phyloP scores from a whole-genome alignment of 2,888 invertebrate species.

The Galeopsomyia nigrocyanea region DNA sequence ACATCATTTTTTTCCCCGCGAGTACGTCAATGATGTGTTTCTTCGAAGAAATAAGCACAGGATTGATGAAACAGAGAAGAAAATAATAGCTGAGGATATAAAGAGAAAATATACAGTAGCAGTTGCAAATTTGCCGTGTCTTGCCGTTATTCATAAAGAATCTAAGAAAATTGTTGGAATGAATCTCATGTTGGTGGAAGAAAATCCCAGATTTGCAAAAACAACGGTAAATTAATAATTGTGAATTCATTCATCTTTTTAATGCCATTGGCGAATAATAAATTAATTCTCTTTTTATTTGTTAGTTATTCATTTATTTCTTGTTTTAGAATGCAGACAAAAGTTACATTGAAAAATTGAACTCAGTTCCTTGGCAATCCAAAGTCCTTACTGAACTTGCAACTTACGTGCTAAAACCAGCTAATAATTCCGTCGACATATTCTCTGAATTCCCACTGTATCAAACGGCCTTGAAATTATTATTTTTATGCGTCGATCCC shows the following conservation, averaged over 20 bases:
- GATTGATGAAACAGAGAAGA: neutral
- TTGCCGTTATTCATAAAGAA: neutral
- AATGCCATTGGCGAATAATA: too few species aligned
- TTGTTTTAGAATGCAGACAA: too few species aligned
- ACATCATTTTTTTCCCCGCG: constrained; percentile 5
- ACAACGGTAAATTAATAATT: too few species aligned
- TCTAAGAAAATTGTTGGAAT: neutral
- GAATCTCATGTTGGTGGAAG: neutral
- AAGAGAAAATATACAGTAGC: neutral
- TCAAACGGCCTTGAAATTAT: neutral
- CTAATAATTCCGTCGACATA: neutral
- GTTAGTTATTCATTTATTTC: too few species aligned
- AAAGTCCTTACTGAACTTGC: too few species aligned
- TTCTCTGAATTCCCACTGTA: neutral
- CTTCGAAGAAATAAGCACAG: neutral
- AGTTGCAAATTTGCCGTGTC: neutral
- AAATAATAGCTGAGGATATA: neutral
- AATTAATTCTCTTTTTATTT: too few species aligned
- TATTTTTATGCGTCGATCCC: neutral
- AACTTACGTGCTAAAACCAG: neutral
- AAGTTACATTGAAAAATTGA: too few species aligned
- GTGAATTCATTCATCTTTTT: too few species aligned
- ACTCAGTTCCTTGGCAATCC: too few species aligned
- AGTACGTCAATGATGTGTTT: neutral
- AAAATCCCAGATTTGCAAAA: neutral